Evolutionary conservation across 2,113 vertebrate genomes (phyloP).

Genomic region (Chamaea fasciata): DNA sequence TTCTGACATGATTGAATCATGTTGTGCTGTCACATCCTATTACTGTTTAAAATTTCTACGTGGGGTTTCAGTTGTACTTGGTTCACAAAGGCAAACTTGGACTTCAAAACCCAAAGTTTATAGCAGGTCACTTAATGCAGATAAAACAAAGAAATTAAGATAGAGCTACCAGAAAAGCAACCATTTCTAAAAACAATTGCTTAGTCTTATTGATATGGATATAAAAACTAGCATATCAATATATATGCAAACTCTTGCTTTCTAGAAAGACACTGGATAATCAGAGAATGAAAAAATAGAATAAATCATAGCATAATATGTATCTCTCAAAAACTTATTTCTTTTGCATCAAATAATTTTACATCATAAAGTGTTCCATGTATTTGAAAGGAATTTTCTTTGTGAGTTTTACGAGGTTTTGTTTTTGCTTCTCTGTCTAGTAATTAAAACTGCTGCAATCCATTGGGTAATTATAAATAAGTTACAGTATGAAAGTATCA

Average conservation of each 20-base stretch:
- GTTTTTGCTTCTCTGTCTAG: neutral
- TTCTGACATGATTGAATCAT: neutral
- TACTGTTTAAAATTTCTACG: neutral
- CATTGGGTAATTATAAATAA: neutral
- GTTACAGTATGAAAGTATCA: neutral
- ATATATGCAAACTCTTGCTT: neutral
- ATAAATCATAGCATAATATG: accelerated
- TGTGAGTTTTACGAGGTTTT: neutral
- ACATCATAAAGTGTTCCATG: neutral
- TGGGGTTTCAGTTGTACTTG: neutral
- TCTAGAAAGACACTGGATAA: neutral
- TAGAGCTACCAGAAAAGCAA: neutral
- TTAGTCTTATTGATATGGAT: neutral
- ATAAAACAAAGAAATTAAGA: neutral
- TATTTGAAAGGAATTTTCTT: neutral
- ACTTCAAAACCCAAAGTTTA: neutral
- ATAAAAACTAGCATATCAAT: neutral
- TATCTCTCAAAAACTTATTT: neutral
- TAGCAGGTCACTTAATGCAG: neutral
- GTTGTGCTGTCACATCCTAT: neutral
- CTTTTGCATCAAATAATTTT: neutral
- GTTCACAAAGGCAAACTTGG: neutral
- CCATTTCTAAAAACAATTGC: neutral
- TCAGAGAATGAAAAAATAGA: neutral
- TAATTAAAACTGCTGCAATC: neutral